Percentiles rank a stretch among this genome's conserved stretches.
Evolutionary conservation across 2,888 invertebrate genomes (phyloP).

Genomic region (Mesoligia furuncula): DNA sequence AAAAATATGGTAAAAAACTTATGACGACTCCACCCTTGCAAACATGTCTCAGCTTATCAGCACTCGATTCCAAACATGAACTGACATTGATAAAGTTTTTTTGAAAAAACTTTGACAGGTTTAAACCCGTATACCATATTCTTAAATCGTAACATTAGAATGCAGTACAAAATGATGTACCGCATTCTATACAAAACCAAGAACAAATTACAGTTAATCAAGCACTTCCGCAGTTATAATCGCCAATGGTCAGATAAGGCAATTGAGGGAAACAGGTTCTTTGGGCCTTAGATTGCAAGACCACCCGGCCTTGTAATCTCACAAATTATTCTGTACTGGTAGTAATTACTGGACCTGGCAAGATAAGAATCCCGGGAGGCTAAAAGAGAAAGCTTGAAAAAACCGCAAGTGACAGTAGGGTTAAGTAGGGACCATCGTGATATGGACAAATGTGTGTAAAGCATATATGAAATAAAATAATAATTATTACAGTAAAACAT

Average conservation of each 20-base stretch:
- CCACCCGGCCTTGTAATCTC: constrained; percentile 40
- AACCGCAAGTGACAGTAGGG: constrained; percentile 8
- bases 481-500: too few species aligned
- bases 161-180: neutral
- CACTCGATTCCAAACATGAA: constrained; percentile 5
- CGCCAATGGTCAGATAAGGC: constrained; percentile 36
- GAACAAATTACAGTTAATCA: constrained; percentile 46
- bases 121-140: neutral
- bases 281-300: constrained; percentile 41
- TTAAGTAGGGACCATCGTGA: constrained; percentile 7
- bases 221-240: constrained; percentile 41
- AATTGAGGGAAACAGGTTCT: constrained; percentile 48
- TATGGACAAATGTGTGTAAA: neutral
- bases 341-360: constrained; percentile 16
- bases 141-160: neutral
- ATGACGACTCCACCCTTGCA: neutral
- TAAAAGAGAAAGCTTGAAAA: neutral
- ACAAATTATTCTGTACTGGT: constrained; percentile 33
- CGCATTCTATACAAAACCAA: constrained; percentile 3
- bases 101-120: constrained; percentile 6
- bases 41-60: constrained; percentile 21
- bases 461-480: neutral
- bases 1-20: neutral
- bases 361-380: neutral
- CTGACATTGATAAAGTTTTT: constrained; percentile 17